Conservation (phyloP, 2,888 invertebrate genomes). For the Oscheius sp. region DNA sequence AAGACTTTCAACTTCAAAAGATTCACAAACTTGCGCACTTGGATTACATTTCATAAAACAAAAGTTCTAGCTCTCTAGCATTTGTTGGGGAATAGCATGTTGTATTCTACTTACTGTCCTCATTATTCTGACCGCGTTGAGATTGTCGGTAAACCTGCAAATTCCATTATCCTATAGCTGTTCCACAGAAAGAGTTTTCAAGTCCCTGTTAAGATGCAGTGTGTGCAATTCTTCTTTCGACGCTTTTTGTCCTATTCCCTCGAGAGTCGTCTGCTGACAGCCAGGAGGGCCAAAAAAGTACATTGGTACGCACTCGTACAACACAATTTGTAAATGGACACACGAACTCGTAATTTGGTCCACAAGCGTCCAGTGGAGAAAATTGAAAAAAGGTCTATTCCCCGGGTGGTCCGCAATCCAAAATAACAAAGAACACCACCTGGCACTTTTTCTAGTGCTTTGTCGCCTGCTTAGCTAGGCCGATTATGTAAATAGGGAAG, state of each 20-base stretch:
- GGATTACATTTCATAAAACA: no score
- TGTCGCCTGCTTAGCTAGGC: no score
- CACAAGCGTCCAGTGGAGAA: conserved; percentile 22
- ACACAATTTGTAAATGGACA: conserved; percentile 37
- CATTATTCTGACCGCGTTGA: neutral
- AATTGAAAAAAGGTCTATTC: conserved; percentile 24
- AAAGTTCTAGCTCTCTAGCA: no score
- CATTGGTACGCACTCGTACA: conserved; percentile 36
- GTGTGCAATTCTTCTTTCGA: conserved; percentile 10
- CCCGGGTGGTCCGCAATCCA: conserved; percentile 5
- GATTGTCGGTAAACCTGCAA: neutral
- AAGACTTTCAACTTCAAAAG: neutral
- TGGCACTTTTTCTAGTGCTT: no score
- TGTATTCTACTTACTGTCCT: neutral
- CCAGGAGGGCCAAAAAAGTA: conserved; percentile 25
- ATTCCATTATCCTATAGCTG: neutral
- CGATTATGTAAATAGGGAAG: no score
- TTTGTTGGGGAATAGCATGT: no score
- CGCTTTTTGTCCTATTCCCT: conserved; percentile 17
- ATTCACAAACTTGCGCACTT: neutral
- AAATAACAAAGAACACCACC: neutral
- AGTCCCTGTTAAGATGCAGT: conserved; percentile 5
- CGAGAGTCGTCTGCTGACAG: conserved; percentile 24
- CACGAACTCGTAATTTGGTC: conserved; percentile 30
- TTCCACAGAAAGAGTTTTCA: neutral